A percentile compares a stretch with the other conserved stretches of the same genome.
phyloP scores from a whole-genome alignment of 2,888 invertebrate genomes.

The Lasioglossum pauxillum region DNA sequence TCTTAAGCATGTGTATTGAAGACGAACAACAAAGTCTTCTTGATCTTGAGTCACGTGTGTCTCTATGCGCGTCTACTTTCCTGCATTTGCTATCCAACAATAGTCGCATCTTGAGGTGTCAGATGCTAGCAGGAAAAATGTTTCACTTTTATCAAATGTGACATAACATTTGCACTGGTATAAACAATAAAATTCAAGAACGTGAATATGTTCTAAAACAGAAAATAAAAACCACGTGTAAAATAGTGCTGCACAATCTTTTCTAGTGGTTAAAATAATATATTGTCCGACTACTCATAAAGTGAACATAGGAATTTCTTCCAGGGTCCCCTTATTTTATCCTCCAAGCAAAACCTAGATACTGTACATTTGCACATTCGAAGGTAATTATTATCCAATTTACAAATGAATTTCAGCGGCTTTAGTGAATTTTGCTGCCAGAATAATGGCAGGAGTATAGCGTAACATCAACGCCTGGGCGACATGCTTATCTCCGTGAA shows the following conservation, averaged over 20 bases:
- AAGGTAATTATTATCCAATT: background rate
- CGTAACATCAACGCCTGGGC: conserved; percentile 81
- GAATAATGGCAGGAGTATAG: conserved; percentile 34
- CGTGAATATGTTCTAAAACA: background rate
- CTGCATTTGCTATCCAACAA: background rate
- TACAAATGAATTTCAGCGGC: background rate
- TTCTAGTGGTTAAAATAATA: background rate
- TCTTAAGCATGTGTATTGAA: background rate
- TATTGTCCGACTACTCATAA: background rate
- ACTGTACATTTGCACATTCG: background rate
- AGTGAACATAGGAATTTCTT: background rate
- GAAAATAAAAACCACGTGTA: background rate
- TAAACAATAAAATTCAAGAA: background rate
- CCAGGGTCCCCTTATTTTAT: background rate
- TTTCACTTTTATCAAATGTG: background rate
- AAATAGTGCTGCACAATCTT: background rate
- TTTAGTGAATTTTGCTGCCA: conserved; percentile 13
- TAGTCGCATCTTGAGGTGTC: background rate
- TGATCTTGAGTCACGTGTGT: background rate
- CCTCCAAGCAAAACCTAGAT: background rate
- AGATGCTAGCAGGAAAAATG: background rate
- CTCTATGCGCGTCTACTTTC: no score
- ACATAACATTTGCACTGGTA: background rate
- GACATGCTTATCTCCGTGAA: conserved; percentile 71
- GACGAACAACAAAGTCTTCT: background rate